Evolutionary conservation across 1,140 invertebrate genomes (phyloP).

Genomic region (Bombus confusus): DNA sequence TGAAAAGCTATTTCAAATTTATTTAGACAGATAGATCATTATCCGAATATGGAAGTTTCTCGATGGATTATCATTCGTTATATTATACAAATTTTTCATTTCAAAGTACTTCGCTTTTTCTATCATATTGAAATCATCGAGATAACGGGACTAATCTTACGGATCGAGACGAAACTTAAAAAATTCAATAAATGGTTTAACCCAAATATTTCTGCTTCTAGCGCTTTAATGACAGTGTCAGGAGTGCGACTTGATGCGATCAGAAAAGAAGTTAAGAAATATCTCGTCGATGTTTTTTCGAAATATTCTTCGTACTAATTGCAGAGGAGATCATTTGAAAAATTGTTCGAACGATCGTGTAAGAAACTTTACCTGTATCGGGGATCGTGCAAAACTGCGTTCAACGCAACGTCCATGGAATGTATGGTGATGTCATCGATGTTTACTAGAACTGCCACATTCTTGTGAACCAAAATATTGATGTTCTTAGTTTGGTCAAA

Average conservation of each 20-base stretch:
- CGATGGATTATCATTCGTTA: not conserved
- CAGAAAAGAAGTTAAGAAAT: too few species aligned
- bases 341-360: too few species aligned
- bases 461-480: conserved; percentile 60
- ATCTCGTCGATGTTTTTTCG: too few species aligned
- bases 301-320: too few species aligned
- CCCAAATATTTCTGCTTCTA: too few species aligned
- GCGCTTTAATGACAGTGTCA: too few species aligned
- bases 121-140: too few species aligned
- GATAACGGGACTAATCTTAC: too few species aligned
- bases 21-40: not conserved
- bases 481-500: conserved; percentile 86
- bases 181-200: too few species aligned
- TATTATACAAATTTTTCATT: not conserved
- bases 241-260: too few species aligned
- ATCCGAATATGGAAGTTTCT: not conserved
- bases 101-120: not conserved
- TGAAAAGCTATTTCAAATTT: not conserved
- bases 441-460: conserved; percentile 68
- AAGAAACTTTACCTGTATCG: conserved; percentile 66
- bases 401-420: conserved; percentile 66
- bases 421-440: conserved; percentile 66
- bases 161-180: too few species aligned
- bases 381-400: conserved; percentile 68
- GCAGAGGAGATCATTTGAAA: too few species aligned